Percentiles rank a stretch among this genome's conserved stretches.
phyloP scores from a whole-genome alignment of 2,797 vertebrate species.

The Microctenopoma steveboyesi region DNA sequence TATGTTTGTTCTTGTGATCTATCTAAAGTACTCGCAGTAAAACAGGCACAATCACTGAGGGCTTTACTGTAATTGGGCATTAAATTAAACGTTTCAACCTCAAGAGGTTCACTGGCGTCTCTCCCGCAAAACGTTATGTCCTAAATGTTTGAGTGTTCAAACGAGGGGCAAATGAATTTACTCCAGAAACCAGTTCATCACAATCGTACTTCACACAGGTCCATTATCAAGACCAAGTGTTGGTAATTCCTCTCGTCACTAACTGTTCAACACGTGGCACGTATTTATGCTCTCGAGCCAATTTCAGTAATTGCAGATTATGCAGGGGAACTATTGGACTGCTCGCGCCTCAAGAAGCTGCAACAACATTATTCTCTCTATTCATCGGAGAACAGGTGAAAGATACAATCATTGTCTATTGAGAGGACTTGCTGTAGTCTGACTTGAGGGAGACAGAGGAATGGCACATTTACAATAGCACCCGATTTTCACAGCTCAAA shows the following conservation, averaged over 20 bases:
- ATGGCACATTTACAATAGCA: constrained; percentile 36
- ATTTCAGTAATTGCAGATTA: constrained; percentile 62
- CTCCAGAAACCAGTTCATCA: constrained; percentile 34
- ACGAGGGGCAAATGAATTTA: constrained; percentile 20
- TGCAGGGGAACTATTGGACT: constrained; percentile 34
- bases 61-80: constrained; percentile 43
- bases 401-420: constrained; percentile 55
- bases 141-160: constrained; percentile 19
- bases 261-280: constrained; percentile 43
- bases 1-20: constrained; percentile 42
- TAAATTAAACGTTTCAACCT: constrained; percentile 48
- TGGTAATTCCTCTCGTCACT: constrained; percentile 41
- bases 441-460: constrained; percentile 21
- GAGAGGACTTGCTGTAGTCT: constrained; percentile 35
- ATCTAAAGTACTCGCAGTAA: constrained; percentile 20
- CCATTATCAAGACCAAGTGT: constrained; percentile 37
- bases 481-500: constrained; percentile 33
- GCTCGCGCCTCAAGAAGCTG: constrained; percentile 51
- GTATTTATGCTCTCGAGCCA: constrained; percentile 35
- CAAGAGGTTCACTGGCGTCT: constrained; percentile 36
- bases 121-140: constrained; percentile 6
- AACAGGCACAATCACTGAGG: constrained; percentile 13
- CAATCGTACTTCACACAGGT: constrained; percentile 34
- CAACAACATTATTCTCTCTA: constrained; percentile 54
- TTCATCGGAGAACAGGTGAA: constrained; percentile 41